Base-by-base conservation (phyloP, 2,797 vertebrate genomes). In the Pangasius mekongensis region DNA sequence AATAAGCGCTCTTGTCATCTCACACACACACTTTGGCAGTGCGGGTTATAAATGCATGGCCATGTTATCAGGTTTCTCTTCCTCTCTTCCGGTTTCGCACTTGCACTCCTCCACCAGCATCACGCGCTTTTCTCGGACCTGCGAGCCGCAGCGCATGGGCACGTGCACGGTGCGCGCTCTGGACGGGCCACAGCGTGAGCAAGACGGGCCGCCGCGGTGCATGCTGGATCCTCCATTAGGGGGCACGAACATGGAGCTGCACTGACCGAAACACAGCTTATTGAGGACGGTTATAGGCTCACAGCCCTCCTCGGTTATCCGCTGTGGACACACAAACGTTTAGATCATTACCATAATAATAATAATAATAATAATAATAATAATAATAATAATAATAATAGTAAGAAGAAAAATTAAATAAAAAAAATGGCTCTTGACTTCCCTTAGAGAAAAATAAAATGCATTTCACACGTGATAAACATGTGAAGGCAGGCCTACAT, bases 31-130 rank as follows among this genome's bases (percentile, higher is more conserved):
- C 36, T 39, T 47, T 56, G 71, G 47, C 58, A 83, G 74, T 30
- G 22, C 14, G 8, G 20, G 60, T 90, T 86, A 94, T 64, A 94
- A 76, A 36, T 92, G 91, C 24, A 69, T 86, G 33, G 86, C 90
- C 49, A 84, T 73, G 7, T 87, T 91, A 88, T 92, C 92, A 0
- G 80, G 47, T 0, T 69, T 92, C 52, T 56, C 93, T 22, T 96
- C 94, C 85, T 95, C 95, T 0, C 91, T 92, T 20, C 95, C 86
- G 0, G 94, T 96, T 91, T 96, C 95, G 84, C 96, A 96, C 84
- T 94, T 95, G 92, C 96, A 97, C 92, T 96, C 95, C 76, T 97
- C 96, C 89, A 97, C 95, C 86, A 96, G 82, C 95, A 95, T 92
- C 91, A 96, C 93, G 54, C 88, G 88, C 89, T 86, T 95, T 88